Base-by-base conservation (phyloP, 2,888 invertebrate species). In the Tinea trinotella region DNA sequence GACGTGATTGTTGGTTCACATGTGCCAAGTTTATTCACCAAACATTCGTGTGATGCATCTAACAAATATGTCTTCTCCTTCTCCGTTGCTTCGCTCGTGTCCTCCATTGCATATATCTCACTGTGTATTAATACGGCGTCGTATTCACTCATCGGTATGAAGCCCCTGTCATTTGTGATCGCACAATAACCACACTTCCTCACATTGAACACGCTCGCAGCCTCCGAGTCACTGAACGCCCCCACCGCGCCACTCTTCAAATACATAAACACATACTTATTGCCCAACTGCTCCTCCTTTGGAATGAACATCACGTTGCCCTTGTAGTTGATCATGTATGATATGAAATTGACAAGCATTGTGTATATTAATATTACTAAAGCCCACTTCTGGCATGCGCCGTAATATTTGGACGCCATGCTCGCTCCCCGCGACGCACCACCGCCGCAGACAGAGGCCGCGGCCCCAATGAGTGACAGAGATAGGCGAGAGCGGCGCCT, bases 161-260 rank as follows among this genome's bases (percentile, higher is more conserved):
- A 73, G 0, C 74, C 77, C 52, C 59, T 67, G 58, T 78, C 76
- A 56, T 76, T 76, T 0, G 78, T 77, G 22, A 78, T 58, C 58
- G 72, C 74, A 56, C 78, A 79, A 1, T 49, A 57, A 0, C 70
- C 73, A 58, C 78, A 77, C 19, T 12, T 6, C 12, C 36, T 36
- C 44, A 74, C 70, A 1, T 64, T 64, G 0, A 70, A 46, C 12
- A 19, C 46, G 7, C n/a, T 19, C 19, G 19, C 46, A 7, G 30
- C 54, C 1, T 30, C 35, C 35, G 15, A 17, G 15, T 46, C 19
- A 7, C 15, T 46, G 56, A 71, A 66, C 44, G 70, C 65, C 44
- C 70, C 65, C 46, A 58, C 46, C 0, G 56, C 53, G 1, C 68
- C 65, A n/a, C 68, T 59, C 4, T 65, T 60, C 1, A 77, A 62